Conservation (phyloP, 1,140 invertebrate genomes). For the Nebria ingens region DNA sequence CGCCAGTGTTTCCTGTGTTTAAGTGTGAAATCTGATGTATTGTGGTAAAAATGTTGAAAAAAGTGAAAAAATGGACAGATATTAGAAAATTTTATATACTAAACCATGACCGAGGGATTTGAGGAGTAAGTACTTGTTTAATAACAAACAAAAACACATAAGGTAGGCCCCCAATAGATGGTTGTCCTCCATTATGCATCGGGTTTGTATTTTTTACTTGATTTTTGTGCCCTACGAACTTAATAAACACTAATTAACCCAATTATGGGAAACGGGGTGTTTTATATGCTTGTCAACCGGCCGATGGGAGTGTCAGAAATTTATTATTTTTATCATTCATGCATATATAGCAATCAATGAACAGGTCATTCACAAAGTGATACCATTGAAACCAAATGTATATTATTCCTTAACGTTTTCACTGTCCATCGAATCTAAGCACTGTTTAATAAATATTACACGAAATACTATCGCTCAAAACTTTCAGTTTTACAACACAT, state of each 20-base stretch:
- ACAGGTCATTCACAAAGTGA: neutral
- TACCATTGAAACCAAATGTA: slow-evolving; percentile 4
- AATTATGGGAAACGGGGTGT: neutral
- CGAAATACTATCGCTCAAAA: too few species aligned
- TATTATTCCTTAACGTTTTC: too few species aligned
- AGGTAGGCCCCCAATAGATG: neutral
- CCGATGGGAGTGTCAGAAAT: neutral
- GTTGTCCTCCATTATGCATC: neutral
- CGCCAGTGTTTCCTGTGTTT: slow-evolving; percentile 9
- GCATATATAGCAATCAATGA: neutral
- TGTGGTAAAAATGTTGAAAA: slow-evolving; percentile 58
- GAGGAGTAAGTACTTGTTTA: slow-evolving; percentile 49
- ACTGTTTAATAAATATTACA: too few species aligned
- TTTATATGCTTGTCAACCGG: neutral
- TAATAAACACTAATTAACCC: neutral
- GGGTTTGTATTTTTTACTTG: slow-evolving; percentile 2
- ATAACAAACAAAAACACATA: neutral
- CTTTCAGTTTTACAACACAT: too few species aligned
- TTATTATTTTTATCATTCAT: neutral
- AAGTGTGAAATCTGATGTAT: slow-evolving; percentile 40
- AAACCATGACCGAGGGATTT: slow-evolving; percentile 65
- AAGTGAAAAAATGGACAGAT: slow-evolving; percentile 53
- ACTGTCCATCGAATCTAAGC: too few species aligned
- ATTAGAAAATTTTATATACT: slow-evolving; percentile 57
- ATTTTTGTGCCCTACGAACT: neutral